Conservation (phyloP, 1,140 invertebrate species). For the Pantala flavescens region DNA sequence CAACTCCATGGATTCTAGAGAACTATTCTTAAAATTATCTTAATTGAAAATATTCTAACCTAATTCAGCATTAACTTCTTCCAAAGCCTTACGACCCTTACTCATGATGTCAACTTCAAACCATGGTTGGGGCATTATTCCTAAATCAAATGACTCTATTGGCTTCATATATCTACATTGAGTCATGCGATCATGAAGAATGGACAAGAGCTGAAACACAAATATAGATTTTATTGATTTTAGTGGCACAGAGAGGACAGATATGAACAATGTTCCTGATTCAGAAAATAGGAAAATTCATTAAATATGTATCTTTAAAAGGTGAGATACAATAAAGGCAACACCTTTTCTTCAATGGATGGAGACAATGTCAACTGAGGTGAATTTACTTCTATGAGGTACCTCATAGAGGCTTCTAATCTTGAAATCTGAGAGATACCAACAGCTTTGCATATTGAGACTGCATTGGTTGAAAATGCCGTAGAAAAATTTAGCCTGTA, state of each 20-base stretch:
- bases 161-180: conserved; percentile 65
- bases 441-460: conserved; percentile 81
- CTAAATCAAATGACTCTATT: conserved; percentile 58
- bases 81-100: conserved; percentile 64
- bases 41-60: conserved; percentile 38
- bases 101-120: conserved; percentile 71
- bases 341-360: conserved; percentile 36
- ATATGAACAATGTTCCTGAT: neutral
- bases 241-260: conserved; percentile 7
- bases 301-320: neutral
- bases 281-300: neutral
- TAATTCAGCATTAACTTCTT: conserved; percentile 71
- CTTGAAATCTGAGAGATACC: conserved; percentile 59
- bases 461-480: conserved; percentile 87
- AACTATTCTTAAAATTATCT: neutral
- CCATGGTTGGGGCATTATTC: conserved; percentile 56
- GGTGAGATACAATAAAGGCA: conserved; percentile 20
- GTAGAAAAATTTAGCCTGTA: conserved; percentile 85
- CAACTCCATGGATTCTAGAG: neutral
- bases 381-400: conserved; percentile 55
- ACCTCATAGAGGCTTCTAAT: conserved; percentile 72
- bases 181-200: conserved; percentile 74
- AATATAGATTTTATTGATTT: neutral
- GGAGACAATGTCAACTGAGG: conserved; percentile 24
- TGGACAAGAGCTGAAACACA: conserved; percentile 41